Base-by-base conservation (phyloP, 2,888 invertebrate genomes). In the Exocentrus adspersus region DNA sequence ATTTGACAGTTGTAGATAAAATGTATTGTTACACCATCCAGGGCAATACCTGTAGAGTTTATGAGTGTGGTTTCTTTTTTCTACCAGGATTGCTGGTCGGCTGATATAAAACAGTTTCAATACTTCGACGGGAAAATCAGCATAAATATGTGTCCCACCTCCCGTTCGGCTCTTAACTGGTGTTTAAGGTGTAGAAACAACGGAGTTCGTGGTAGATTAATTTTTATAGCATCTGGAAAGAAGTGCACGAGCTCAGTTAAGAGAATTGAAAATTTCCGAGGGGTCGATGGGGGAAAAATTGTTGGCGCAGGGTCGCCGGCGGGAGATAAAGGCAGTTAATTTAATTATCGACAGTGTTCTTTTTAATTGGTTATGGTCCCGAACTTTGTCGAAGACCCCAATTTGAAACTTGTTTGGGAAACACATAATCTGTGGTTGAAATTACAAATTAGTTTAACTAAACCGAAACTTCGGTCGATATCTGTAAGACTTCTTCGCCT, bases 341-440 rank as follows among this genome's bases (percentile, higher is more conserved):
- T 65, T 59, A 65, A 65, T 62, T 65, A 62, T 62, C 62, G 62
- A 54, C 59, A 59, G 54, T 62, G 65, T 62, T 65, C 59, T 62
- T 65, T 65, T 61, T 65, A 62, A 65, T 60, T 62, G 62, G 62
- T 62, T 65, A 65, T 62, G 37, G 65, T n/a, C 60, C 43, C 24
- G 59, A 62, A 52, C 59, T 52, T 61, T 51, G 46, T 58, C 61
- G 56, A 46, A 62, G 45, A 58, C 61, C 62, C 62, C 62, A 65
- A 65, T 62, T 65, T 59, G 59, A 46, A 65, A 62, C 59, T 65
- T 62, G 58, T 65, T 62, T 61, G 56, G 48, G 62, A 58, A 65
- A 62, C 62, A 53, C 60, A 60, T 60, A 60, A 60, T 60, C 60
- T 60, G 60, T 42, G 60, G 60, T 60, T 28, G 45, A 60, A 53